A percentile compares a stretch with the other conserved stretches of the same genome.
Conservation (phyloP, 2,888 invertebrate genomes). For the Camponotus fellah region DNA sequence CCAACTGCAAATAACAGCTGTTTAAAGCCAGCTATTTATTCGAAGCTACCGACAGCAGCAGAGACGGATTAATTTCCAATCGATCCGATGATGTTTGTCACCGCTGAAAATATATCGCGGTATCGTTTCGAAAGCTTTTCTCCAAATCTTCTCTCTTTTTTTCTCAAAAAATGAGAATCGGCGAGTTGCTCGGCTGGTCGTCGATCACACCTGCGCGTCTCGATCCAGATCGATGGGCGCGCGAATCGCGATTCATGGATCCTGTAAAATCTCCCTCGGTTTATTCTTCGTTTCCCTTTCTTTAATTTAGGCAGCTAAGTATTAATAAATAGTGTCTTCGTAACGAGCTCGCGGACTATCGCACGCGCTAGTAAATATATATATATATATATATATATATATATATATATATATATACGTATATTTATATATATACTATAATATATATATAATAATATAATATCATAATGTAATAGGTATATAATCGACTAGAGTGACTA, state of each 20-base stretch:
- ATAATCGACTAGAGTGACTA: conserved; percentile 85
- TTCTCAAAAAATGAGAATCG: background rate
- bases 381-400: conserved; percentile 57
- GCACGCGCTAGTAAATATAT: conserved; percentile 76
- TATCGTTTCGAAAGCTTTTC: background rate
- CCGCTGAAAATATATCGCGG: background rate
- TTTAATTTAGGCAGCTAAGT: conserved; percentile 77
- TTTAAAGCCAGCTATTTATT: background rate
- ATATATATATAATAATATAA: conserved; percentile 77
- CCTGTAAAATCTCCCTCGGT: conserved; percentile 23
- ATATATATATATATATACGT: conserved; percentile 73
- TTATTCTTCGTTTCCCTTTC: conserved; percentile 32
- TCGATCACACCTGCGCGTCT: conserved; percentile 39
- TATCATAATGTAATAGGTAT: conserved; percentile 78
- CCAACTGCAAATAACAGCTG: background rate
- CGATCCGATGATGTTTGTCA: background rate
- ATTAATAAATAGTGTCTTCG: conserved; percentile 74
- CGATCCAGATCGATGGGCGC: conserved; percentile 23
- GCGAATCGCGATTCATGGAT: conserved; percentile 25
- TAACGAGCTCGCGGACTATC: conserved; percentile 80
- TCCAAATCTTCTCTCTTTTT: background rate
- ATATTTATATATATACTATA: conserved; percentile 75
- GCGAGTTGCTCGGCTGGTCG: background rate
- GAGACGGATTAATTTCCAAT: background rate
- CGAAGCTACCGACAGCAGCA: background rate